Base-by-base conservation (phyloP, 2,113 vertebrate species). In the Ictalurus furcatus region DNA sequence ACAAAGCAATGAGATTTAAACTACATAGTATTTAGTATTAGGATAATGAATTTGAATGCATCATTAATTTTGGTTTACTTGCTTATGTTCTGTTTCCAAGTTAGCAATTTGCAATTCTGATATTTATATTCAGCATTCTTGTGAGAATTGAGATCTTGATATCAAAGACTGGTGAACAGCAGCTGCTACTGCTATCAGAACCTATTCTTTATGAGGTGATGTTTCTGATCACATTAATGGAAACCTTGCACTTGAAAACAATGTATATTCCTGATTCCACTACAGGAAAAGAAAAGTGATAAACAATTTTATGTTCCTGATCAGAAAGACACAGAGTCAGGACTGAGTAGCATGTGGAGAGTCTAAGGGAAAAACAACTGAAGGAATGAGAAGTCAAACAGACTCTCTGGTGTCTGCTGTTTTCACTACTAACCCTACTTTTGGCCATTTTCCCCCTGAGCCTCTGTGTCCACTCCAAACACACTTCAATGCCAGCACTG, bases 401-500 rank as follows among this genome's bases (percentile, higher is more conserved):
- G 87, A 92, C 90, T 91, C 89, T 91, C 88, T 89, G 90, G 91
- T 89, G 93, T 94, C 91, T 93, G 90, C 90, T 92, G 92, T 90
- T 93, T 90, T 95, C 91, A 91, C 92, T 92, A 92, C 91, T 86
- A 92, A 94, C 93, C 65, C 88, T 93, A 89, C 94, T 93, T 89
- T 91, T 93, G 93, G 95, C 90, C 88, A 91, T 84, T 79, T 85
- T 79, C 67, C 85, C 48, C 34, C 89, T 88, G 56, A 85, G 85
- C 76, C 63, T 59, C 61, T 61, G 63, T 88, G 74, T 95, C 90
- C 79, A 82, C 63, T 71, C 30, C 90, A 90, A 89, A 89, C 93
- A 93, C 92, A 93, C 94, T 93, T 94, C 88, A 87, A 92, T 93
- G 95, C 95, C 93, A 94, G 94, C 95, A 95, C 95, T 93, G 94